Percentiles rank a stretch among this genome's conserved stretches.
Evolutionary conservation across 2,888 invertebrate genomes (phyloP).

Genomic region (Exocentrus adspersus): DNA sequence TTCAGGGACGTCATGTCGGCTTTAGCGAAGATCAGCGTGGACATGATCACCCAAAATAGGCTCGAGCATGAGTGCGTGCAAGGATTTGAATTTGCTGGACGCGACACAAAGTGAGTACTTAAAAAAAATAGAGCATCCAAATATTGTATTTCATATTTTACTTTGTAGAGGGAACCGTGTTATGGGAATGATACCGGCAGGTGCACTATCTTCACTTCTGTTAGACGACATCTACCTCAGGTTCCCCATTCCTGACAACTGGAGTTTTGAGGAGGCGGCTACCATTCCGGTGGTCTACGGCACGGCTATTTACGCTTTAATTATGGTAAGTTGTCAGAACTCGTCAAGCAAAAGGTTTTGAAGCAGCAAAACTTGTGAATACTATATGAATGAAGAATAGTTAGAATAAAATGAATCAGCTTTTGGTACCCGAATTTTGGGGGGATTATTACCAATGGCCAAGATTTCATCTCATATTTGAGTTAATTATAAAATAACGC

Average conservation of each 20-base stretch:
- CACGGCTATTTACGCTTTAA: constrained; percentile 58
- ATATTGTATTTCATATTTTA: too few species aligned
- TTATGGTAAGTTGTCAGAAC: constrained; percentile 43
- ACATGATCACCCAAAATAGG: constrained; percentile 72
- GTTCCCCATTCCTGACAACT: constrained; percentile 68
- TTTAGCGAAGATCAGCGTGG: constrained; percentile 86
- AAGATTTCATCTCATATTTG: neutral
- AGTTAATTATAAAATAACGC: neutral
- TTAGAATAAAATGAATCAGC: neutral
- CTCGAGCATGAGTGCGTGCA: constrained; percentile 72
- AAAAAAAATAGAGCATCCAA: too few species aligned
- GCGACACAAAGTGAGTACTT: neutral
- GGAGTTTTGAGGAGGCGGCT: constrained; percentile 69
- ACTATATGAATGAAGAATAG: neutral
- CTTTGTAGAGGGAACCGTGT: constrained; percentile 47
- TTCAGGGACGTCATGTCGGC: constrained; percentile 91
- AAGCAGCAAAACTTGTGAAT: neutral
- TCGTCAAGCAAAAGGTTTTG: neutral
- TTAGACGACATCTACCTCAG: constrained; percentile 61
- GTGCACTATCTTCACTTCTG: constrained; percentile 69
- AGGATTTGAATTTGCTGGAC: constrained; percentile 75
- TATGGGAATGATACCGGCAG: constrained; percentile 64
- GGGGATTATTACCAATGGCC: neutral
- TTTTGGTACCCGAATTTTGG: too few species aligned
- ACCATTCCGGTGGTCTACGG: constrained; percentile 71